Evolutionary conservation across 1,140 invertebrate species (phyloP).

Genomic region (Lasioglossum albipes): DNA sequence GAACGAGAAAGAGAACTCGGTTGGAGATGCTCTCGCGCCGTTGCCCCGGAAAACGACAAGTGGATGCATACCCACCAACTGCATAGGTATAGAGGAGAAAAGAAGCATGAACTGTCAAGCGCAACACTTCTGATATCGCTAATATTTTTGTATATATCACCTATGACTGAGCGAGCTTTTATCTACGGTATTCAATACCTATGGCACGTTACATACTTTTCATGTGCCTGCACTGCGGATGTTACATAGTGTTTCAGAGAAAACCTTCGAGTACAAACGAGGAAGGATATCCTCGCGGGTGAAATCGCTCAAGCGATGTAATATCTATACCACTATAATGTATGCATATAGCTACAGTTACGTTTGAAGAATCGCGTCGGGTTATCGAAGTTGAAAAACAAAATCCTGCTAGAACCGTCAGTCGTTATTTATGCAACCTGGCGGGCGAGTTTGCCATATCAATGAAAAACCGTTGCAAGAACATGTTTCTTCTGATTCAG

Average conservation of each 20-base stretch:
- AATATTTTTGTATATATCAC: slow-evolving; percentile 26
- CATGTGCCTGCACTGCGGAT: slow-evolving; percentile 12
- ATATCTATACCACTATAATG: slow-evolving; percentile 17
- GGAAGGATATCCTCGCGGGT: slow-evolving; percentile 24
- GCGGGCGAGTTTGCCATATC: not conserved
- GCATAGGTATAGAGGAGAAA: not conserved
- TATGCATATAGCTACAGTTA: slow-evolving; percentile 8
- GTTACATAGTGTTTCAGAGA: slow-evolving; percentile 22
- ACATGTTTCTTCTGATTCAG: too few species aligned
- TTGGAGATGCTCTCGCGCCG: slow-evolving; percentile 4
- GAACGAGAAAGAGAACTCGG: not conserved
- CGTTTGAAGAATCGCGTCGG: slow-evolving; percentile 16
- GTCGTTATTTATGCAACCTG: not conserved
- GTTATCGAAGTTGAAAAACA: slow-evolving; percentile 16
- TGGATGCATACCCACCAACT: slow-evolving; percentile 6
- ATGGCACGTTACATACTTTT: not conserved
- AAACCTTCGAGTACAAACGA: slow-evolving; percentile 20
- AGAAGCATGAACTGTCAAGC: slow-evolving; percentile 17
- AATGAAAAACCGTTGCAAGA: too few species aligned
- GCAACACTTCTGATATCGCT: slow-evolving; percentile 17
- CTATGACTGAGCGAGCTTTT: slow-evolving; percentile 1
- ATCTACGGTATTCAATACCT: slow-evolving; percentile 12
- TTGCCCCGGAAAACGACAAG: slow-evolving; percentile 9
- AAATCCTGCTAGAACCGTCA: not conserved
- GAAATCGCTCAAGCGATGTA: slow-evolving; percentile 26